Evolutionary conservation across 2,797 vertebrate species (phyloP), one percentile per base, ranked within the genome.

Genomic region (Pipistrellus nathusii): DNA sequence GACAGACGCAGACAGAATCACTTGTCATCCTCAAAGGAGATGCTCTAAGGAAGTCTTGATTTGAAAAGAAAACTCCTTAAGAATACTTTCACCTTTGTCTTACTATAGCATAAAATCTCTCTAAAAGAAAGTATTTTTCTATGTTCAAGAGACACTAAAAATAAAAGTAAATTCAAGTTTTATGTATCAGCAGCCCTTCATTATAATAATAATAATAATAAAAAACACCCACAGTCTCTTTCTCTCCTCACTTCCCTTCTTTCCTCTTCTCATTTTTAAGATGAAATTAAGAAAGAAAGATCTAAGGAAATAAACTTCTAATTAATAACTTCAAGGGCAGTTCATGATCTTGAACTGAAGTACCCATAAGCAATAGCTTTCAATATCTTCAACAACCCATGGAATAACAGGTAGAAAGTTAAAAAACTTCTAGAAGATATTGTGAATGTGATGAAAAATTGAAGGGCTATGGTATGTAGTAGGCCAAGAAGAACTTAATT

Each of bases 131-230:
- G 4, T 35, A 35, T 35, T 35, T 35, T 35, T 35, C 35, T 35
- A 35, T 35, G 35, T 35, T 35, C 35, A 35, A n/a, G n/a, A 78
- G 90, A 66, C 14, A 84, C 27, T 81, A 41, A 84, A 69, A 84
- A 38, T 27, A 35, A 48, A 96, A 55, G 27, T 23, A 77, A 62
- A 48, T 27, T 86, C 66, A 91, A 87, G 48, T 83, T 88, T 15
- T 85, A 18, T 25, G 9, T 51, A 30, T 8, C 27, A 66, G 44
- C 15, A 59, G 25, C 6, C 59, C 53, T 75, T 48, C 35, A 75
- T 12, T 81, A 59, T 44, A 12, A 81, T 35, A 35, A 35, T 35
- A 35, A 35, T 35, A 35, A 35, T 35, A 81, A 89, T 59, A 83
- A 21, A 66, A 32, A 59, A 59, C 11, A 57, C 11, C 23, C 11